Evolutionary conservation across 2,888 invertebrate genomes (phyloP), one percentile per base, ranked within the genome.

Genomic region (Chelonus formosanus): DNA sequence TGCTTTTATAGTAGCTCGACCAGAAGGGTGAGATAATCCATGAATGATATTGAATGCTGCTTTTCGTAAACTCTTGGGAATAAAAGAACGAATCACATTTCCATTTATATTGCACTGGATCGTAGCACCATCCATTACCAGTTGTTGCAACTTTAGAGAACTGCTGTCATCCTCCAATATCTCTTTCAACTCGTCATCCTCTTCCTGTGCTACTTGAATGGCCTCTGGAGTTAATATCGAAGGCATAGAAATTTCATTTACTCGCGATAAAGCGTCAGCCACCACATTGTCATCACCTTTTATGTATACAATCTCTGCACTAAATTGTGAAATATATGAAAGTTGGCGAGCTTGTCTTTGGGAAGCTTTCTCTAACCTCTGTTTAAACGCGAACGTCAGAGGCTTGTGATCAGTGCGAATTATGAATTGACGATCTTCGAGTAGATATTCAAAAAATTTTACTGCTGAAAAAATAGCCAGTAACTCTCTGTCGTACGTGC

Each of bases 401-500:
- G 45, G 45, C 66, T 71, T 35, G 75, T 80, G 40, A 43, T 67
- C 62, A 1, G 72, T 72, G 3, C 31, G 56, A n/a, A 71, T 63
- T 3, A 56, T 68, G 47, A 72, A 71, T 1, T 44, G 20, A 5
- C 70, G 44, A 0, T 67, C 71, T 32, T 74, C 73, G 1, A 76
- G 40, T 63, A 75, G 69, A 47, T 74, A 68, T 2, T 66, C 44
- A 31, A 76, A 76, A 57, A 72, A 56, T 47, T 71, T 72, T 1
- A 76, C 58, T 1, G 73, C 67, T 3, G 61, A 48, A 50, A 74
- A 78, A 3, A 76, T 73, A 0, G 76, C 75, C 1, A 76, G 68
- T 3, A 78, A 63, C 63, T 78, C 76, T 4, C 73, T 47, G 34
- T 76, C 75, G 59, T 72, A 77, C 2, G 76, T 65, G 53, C 72